These are phyloP conservation scores for Tinamus major DNA, from an alignment of 2,797 vertebrate genomes.

Conservation along the genomic window DNA sequence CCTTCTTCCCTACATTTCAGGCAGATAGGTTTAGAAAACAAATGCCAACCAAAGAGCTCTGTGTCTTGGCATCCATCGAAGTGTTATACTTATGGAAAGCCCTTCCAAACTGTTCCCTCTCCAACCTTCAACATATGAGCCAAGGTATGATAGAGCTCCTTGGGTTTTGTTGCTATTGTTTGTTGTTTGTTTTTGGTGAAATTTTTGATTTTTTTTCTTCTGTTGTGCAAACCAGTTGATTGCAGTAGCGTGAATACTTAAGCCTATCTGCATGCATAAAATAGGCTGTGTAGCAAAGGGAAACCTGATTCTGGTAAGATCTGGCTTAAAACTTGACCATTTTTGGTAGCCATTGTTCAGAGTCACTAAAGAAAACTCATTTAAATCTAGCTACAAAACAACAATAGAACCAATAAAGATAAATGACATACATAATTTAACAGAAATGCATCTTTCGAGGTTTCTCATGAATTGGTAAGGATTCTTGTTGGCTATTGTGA, in stretches of 20 bases:
- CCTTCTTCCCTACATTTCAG: constrained; percentile 74
- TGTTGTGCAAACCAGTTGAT: neutral
- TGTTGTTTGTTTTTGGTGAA: neutral
- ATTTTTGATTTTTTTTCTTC: neutral
- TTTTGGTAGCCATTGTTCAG: neutral
- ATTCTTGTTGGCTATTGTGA: neutral
- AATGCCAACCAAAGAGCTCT: constrained; percentile 87
- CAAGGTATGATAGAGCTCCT: constrained; percentile 83
- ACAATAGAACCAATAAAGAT: neutral
- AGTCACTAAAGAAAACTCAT: neutral
- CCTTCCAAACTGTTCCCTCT: constrained; percentile 92
- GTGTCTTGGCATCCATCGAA: constrained; percentile 93
- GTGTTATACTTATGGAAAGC: constrained; percentile 98
- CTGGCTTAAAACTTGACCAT: neutral
- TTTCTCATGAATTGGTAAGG: neutral
- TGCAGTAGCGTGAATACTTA: neutral
- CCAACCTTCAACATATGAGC: constrained; percentile 93
- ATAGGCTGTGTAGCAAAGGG: neutral
- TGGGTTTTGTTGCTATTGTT: neutral
- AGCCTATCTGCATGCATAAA: neutral
- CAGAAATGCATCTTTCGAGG: neutral
- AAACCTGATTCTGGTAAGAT: neutral
- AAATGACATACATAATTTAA: too few relatives aligned
- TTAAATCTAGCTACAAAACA: neutral
- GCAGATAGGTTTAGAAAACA: constrained; percentile 90